Percentiles rank a stretch among this genome's conserved stretches.
Evolutionary conservation across 1,140 invertebrate species (phyloP).

Genomic region (Scaptodrosophila lebanonensis): DNA sequence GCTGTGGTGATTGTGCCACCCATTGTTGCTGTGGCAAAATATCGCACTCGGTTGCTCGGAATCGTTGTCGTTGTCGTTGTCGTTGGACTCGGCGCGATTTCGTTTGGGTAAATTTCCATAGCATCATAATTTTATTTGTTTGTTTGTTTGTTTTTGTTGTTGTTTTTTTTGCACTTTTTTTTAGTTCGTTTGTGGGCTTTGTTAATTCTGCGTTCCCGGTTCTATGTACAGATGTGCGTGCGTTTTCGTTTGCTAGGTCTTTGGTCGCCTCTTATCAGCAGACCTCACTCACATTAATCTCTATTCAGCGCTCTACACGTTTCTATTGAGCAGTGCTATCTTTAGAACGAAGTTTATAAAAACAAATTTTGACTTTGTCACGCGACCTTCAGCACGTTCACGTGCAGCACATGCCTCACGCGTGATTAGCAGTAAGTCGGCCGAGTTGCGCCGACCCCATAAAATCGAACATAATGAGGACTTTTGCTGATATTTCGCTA

Average conservation of each 20-base stretch:
- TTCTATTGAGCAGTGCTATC: too few species aligned
- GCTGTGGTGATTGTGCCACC: constrained; percentile 11
- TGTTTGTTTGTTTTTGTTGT: too few species aligned
- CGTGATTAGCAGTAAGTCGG: constrained; percentile 61
- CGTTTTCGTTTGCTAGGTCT: too few species aligned
- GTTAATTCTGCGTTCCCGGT: constrained; percentile 19
- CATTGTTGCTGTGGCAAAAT: background rate
- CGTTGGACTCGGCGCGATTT: constrained; percentile 1
- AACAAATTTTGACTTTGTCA: constrained; percentile 56
- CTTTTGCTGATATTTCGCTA: too few species aligned
- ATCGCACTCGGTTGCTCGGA: constrained; percentile 16
- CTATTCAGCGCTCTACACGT: too few species aligned
- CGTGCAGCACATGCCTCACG: constrained; percentile 51
- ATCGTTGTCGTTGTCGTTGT: background rate
- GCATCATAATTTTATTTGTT: constrained; percentile 67
- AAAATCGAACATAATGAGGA: too few species aligned
- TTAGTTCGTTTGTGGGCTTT: constrained; percentile 26
- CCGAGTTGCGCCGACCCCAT: constrained; percentile 33
- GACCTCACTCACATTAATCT: too few species aligned
- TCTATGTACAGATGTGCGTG: too few species aligned
- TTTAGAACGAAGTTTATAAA: background rate
- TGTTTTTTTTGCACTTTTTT: too few species aligned
- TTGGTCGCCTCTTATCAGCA: too few species aligned
- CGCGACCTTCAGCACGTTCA: constrained; percentile 60
- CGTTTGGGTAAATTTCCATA: constrained; percentile 63